A percentile compares a stretch with the other conserved stretches of the same genome.
These are phyloP conservation scores for Thinocorus orbignyianus DNA, from an alignment of 2,113 vertebrate genomes.

Conservation along the genomic window DNA sequence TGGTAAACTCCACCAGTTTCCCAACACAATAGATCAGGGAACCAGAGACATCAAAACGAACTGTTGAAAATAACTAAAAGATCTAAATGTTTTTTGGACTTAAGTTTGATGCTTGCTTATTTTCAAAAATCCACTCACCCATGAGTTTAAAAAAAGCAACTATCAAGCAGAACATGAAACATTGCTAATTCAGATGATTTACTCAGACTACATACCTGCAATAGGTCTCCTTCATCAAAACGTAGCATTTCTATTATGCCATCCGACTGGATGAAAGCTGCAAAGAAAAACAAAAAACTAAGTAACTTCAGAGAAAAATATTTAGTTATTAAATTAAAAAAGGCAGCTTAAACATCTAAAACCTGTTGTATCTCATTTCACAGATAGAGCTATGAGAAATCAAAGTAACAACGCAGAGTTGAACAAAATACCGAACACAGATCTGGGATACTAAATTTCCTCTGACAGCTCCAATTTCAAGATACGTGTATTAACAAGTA, in stretches of 20 bases:
- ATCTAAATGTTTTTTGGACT: background rate
- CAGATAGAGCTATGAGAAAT: background rate
- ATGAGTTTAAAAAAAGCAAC: background rate
- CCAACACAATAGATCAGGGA: background rate
- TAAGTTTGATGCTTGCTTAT: background rate
- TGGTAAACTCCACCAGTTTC: background rate
- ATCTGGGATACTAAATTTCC: background rate
- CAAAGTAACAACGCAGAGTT: background rate
- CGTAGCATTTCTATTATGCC: slow-evolving; percentile 97
- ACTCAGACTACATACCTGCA: slow-evolving; percentile 82
- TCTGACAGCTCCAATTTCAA: background rate
- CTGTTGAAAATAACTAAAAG: background rate
- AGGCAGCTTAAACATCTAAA: background rate
- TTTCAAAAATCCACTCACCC: background rate
- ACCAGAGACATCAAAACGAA: background rate
- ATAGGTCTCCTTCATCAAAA: slow-evolving; percentile 93
- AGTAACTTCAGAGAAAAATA: background rate
- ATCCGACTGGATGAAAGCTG: slow-evolving; percentile 98
- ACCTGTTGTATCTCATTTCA: background rate
- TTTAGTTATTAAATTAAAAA: background rate
- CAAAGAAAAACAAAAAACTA: slow-evolving; percentile 42
- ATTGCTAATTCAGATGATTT: background rate
- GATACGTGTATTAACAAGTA: background rate
- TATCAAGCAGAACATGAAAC: background rate
- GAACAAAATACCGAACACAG: background rate